These are phyloP conservation scores for Oostethus manadensis DNA, from an alignment of 2,113 vertebrate genomes.

Conservation along the genomic window DNA sequence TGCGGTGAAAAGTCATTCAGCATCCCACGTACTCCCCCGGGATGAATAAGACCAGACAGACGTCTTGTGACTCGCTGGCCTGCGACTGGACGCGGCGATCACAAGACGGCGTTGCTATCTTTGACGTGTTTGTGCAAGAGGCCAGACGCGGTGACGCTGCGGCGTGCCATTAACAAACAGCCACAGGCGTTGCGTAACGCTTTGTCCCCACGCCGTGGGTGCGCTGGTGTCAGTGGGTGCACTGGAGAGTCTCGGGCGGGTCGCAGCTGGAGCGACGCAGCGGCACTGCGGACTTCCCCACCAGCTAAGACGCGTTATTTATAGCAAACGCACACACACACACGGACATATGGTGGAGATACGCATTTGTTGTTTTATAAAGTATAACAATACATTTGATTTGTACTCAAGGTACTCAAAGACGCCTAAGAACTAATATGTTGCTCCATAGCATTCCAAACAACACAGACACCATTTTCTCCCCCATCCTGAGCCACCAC, in stretches of 20 bases:
- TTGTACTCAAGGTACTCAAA: too few relatives aligned
- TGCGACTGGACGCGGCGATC: neutral
- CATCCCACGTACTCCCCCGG: too few relatives aligned
- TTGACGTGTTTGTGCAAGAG: neutral
- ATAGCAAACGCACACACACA: slow-evolving; percentile 44
- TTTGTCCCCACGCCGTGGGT: neutral
- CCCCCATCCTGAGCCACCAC: neutral
- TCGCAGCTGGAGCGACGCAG: slow-evolving; percentile 55
- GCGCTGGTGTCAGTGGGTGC: slow-evolving; percentile 35
- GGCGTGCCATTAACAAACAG: too few relatives aligned
- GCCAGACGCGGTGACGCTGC: neutral
- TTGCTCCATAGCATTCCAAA: too few relatives aligned
- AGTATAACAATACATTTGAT: too few relatives aligned
- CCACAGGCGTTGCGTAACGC: neutral
- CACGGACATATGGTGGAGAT: neutral
- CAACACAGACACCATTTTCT: neutral
- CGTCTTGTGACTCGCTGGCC: neutral
- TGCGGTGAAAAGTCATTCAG: too few relatives aligned
- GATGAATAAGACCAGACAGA: neutral
- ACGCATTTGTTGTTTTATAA: too few relatives aligned
- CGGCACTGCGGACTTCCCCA: slow-evolving; percentile 67
- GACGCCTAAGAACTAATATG: too few relatives aligned
- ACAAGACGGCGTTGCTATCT: neutral
- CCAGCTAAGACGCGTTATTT: slow-evolving; percentile 62
- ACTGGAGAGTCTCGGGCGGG: slow-evolving; percentile 44